Conservation (phyloP, 2,113 vertebrate species). For the Neoarius graeffei region DNA sequence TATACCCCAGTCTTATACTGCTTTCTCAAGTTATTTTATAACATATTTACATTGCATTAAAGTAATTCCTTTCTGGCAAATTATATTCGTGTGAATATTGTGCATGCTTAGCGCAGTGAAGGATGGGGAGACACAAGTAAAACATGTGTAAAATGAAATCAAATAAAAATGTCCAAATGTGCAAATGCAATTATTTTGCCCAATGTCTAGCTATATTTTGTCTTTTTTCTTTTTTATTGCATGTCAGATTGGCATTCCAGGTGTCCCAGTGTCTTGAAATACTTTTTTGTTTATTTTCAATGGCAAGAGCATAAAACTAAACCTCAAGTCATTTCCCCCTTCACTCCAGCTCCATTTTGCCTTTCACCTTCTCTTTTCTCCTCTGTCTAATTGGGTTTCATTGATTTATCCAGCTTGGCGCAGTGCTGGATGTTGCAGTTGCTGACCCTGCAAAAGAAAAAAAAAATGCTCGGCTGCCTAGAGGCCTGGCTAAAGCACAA, state of each 20-base stretch:
- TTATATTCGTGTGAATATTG: neutral
- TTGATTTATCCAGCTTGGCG: slow-evolving; percentile 71
- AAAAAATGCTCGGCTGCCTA: slow-evolving; percentile 63
- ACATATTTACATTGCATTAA: neutral
- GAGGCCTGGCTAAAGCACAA: slow-evolving; percentile 53
- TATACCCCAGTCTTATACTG: neutral
- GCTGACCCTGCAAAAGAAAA: slow-evolving; percentile 73
- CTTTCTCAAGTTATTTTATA: neutral
- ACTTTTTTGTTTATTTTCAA: neutral
- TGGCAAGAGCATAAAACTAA: slow-evolving; percentile 13
- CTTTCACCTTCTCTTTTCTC: slow-evolving; percentile 62
- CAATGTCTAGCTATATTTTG: neutral
- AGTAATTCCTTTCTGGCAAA: neutral
- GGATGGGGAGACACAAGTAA: neutral
- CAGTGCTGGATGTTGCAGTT: slow-evolving; percentile 63
- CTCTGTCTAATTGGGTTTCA: slow-evolving; percentile 72
- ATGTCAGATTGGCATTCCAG: neutral
- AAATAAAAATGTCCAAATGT: neutral
- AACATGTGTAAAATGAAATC: neutral
- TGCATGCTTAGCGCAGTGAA: neutral
- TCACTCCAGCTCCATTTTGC: slow-evolving; percentile 55
- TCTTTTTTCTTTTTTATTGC: neutral
- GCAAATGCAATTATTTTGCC: neutral
- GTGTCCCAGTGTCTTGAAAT: neutral
- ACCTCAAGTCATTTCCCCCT: neutral